These are phyloP conservation scores for Hirudo medicinalis DNA, from an alignment of 1,140 invertebrate species.

Conservation along the genomic window DNA sequence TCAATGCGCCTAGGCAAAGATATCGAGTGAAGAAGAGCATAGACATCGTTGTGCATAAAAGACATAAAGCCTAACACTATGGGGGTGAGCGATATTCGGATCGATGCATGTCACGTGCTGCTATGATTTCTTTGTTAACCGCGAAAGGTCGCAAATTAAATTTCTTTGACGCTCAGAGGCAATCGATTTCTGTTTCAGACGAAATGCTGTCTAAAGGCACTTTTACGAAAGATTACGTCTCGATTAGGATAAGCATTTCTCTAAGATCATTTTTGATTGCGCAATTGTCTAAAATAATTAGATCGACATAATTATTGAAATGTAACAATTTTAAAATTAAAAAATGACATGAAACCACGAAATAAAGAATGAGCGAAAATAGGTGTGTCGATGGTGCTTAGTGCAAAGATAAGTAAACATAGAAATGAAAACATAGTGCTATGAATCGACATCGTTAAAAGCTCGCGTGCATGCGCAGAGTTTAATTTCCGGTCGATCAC, in stretches of 20 bases:
- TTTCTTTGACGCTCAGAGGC: neutral
- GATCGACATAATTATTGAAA: neutral
- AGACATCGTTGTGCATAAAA: neutral
- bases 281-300: neutral
- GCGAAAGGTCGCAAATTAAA: slow-evolving; percentile 2
- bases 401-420: slow-evolving; percentile 14
- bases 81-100: neutral
- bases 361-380: slow-evolving; percentile 1
- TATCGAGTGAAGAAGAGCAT: slow-evolving; percentile 8
- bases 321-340: neutral
- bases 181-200: no score
- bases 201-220: neutral
- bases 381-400: neutral
- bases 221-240: neutral
- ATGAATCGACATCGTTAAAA: slow-evolving; percentile 6
- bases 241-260: neutral
- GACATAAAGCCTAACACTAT: no score
- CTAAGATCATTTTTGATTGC: neutral
- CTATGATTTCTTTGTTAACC: neutral
- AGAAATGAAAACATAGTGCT: slow-evolving; percentile 5
- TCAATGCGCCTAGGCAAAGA: neutral
- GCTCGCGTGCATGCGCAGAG: slow-evolving; percentile 12
- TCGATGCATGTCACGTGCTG: slow-evolving; percentile 4
- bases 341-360: neutral
- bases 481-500: slow-evolving; percentile 14